Conservation (phyloP, 2,888 invertebrate species). For the Himalopsyche tibetana region DNA sequence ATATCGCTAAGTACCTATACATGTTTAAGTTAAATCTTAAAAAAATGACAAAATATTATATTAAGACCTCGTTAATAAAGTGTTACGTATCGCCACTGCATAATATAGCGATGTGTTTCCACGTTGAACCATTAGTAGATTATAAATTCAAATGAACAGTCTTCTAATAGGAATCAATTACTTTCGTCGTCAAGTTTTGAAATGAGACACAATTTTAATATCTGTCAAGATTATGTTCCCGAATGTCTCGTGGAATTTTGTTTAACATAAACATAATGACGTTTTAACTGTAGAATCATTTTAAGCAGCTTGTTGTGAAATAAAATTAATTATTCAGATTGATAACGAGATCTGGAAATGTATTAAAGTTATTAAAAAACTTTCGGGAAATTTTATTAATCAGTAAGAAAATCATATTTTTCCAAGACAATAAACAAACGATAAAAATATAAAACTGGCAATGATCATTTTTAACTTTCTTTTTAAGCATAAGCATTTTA, state of each 20-base stretch:
- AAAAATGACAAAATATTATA: no score
- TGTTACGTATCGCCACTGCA: no score
- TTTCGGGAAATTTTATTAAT: no score
- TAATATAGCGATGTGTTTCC: not conserved
- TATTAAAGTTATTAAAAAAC: no score
- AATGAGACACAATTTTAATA: conserved; percentile 28
- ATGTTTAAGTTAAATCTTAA: no score
- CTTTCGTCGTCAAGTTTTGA: not conserved
- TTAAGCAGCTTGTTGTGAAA: not conserved
- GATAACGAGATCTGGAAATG: not conserved
- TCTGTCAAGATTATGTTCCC: conserved; percentile 34
- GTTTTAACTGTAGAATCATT: not conserved
- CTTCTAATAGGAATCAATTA: conserved; percentile 16
- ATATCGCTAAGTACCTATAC: no score
- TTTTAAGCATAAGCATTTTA: no score
- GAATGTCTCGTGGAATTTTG: conserved; percentile 17
- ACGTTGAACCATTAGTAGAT: conserved; percentile 14
- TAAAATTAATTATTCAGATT: not conserved
- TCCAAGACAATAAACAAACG: no score
- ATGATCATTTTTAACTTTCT: no score
- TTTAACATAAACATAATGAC: conserved; percentile 31
- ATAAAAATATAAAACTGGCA: no score
- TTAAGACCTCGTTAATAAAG: no score
- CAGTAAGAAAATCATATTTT: no score
- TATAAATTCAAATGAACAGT: conserved; percentile 20